Percentiles rank a stretch among this genome's conserved stretches.
Evolutionary conservation across 2,888 invertebrate species (phyloP).

Genomic region (Drosophila heteroneura): DNA sequence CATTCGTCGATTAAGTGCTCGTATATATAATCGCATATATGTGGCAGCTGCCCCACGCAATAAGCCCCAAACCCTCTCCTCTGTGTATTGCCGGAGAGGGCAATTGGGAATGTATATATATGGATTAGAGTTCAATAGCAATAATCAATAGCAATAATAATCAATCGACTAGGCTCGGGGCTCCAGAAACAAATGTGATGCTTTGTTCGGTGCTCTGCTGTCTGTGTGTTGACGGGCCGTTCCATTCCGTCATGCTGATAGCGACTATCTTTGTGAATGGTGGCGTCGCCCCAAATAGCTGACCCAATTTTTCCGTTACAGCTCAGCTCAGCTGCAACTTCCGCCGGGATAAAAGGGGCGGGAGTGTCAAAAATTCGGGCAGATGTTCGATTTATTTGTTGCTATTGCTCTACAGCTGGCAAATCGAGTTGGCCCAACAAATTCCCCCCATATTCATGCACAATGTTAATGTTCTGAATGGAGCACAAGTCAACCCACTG

Average conservation of each 20-base stretch:
- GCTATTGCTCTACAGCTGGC: neutral
- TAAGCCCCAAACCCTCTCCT: neutral
- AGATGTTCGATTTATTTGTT: conserved; percentile 31
- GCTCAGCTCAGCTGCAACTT: conserved; percentile 33
- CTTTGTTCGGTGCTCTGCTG: neutral
- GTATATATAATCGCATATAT: conserved; percentile 12
- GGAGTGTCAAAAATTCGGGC: conserved; percentile 10
- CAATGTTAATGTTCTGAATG: neutral
- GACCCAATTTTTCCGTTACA: conserved; percentile 43
- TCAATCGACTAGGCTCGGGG: conserved; percentile 36
- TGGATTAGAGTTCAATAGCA: conserved; percentile 65
- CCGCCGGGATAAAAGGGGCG: neutral
- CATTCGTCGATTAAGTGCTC: conserved; percentile 4
- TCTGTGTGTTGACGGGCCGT: conserved; percentile 6
- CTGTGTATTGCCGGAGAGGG: neutral
- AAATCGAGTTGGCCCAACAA: neutral
- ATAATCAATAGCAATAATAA: conserved; percentile 59
- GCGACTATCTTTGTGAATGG: conserved; percentile 11
- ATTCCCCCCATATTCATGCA: neutral
- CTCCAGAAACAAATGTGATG: conserved; percentile 1
- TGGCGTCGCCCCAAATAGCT: conserved; percentile 50
- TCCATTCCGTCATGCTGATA: conserved; percentile 37
- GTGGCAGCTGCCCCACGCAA: conserved; percentile 13
- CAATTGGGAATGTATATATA: conserved; percentile 18
- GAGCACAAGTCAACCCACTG: neutral